Evolutionary conservation across 1,140 invertebrate genomes (phyloP).

Genomic region (Platyscapa corneri): DNA sequence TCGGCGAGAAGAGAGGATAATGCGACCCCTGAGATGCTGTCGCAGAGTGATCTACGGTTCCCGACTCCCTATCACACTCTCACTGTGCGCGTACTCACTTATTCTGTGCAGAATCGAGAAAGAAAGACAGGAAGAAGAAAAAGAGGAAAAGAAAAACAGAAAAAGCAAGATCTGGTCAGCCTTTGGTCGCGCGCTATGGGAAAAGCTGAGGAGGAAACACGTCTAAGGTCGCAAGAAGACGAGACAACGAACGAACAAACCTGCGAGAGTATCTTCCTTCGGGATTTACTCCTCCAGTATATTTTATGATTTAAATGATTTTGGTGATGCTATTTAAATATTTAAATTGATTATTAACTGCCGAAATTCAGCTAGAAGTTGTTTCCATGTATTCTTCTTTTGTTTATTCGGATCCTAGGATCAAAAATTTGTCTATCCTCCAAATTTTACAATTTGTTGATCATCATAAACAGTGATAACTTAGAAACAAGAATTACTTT

Average conservation of each 20-base stretch:
- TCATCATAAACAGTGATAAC: too few species aligned
- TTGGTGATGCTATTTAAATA: neutral
- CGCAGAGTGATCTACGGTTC: constrained; percentile 68
- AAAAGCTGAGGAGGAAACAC: constrained; percentile 37
- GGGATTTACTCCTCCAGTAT: neutral
- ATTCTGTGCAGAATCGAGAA: constrained; percentile 55
- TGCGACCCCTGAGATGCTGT: constrained; percentile 70
- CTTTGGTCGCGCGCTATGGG: constrained; percentile 14
- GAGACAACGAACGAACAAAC: neutral
- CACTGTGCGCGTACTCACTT: constrained; percentile 59
- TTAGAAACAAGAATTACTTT: too few species aligned
- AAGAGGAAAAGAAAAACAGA: neutral
- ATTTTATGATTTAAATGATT: constrained; percentile 10
- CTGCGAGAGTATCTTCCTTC: constrained; percentile 23
- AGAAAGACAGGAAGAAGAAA: neutral
- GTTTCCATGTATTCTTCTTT: too few species aligned
- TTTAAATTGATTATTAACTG: neutral
- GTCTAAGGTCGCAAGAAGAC: constrained; percentile 1
- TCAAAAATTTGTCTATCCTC: too few species aligned
- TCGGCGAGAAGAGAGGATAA: constrained; percentile 60
- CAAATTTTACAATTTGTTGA: too few species aligned
- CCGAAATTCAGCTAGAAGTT: too few species aligned
- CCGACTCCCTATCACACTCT: constrained; percentile 58
- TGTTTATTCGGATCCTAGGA: too few species aligned
- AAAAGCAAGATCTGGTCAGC: constrained; percentile 35